Evolutionary conservation across 2,888 invertebrate species (phyloP).

Genomic region (Perizoma flavofasciatum): DNA sequence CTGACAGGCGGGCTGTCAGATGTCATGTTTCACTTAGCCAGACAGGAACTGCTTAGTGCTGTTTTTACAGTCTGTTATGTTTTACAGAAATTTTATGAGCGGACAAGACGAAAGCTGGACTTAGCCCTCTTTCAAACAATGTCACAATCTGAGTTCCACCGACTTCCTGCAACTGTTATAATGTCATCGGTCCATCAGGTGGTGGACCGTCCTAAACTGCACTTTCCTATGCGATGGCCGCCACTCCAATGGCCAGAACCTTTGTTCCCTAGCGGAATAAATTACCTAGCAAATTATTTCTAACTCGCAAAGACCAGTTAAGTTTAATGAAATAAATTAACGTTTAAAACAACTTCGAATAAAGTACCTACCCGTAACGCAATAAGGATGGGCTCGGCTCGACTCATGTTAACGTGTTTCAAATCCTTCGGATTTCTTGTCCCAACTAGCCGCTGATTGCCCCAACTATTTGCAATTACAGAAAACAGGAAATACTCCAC

Average conservation of each 20-base stretch:
- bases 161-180: too few species aligned
- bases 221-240: too few species aligned
- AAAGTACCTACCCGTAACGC: conserved; percentile 11
- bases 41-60: background rate
- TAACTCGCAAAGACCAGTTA: too few species aligned
- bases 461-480: conserved; percentile 35
- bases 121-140: too few species aligned
- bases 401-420: conserved; percentile 22
- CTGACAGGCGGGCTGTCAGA: conserved; percentile 17
- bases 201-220: too few species aligned
- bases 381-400: conserved; percentile 22
- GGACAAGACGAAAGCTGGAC: too few species aligned
- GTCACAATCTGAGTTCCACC: too few species aligned
- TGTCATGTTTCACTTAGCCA: conserved; percentile 24
- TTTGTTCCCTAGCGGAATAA: too few species aligned
- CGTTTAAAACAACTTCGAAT: conserved; percentile 10
- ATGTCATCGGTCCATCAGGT: too few species aligned
- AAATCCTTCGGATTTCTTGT: conserved; percentile 29
- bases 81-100: too few species aligned
- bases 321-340: conserved; percentile 11
- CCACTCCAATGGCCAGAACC: too few species aligned
- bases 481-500: conserved; percentile 34
- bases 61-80: too few species aligned
- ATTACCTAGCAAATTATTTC: background rate
- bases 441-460: conserved; percentile 30